A percentile compares a stretch with the other conserved stretches of the same genome.
Evolutionary conservation across 2,797 vertebrate genomes (phyloP).

Genomic region (Graptemys geographica): DNA sequence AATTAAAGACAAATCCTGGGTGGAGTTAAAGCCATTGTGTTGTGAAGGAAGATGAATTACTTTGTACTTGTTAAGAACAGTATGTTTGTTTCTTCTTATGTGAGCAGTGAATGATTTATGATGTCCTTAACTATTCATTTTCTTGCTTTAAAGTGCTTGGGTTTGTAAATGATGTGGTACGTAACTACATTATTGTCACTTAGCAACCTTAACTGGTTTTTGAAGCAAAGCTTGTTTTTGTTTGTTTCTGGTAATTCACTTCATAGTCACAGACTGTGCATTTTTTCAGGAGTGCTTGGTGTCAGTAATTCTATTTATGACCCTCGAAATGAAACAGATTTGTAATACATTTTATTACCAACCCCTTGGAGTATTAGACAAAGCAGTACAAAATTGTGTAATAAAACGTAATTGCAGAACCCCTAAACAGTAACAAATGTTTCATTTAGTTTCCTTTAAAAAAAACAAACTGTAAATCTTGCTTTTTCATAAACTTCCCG

Average conservation of each 20-base stretch:
- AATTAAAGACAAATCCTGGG: not conserved
- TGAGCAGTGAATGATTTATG: fast-evolving
- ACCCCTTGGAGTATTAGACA: not conserved
- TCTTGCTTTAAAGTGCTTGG: not conserved
- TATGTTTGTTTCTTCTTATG: not conserved
- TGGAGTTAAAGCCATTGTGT: fast-evolving
- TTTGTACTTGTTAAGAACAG: not conserved
- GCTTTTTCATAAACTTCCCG: not conserved
- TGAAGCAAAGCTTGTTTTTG: not conserved
- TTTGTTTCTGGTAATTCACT: not conserved
- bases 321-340: not conserved
- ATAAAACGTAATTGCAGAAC: not conserved
- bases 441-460: not conserved
- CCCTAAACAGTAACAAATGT: not conserved
- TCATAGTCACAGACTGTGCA: not conserved
- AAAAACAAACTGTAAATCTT: not conserved
- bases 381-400: not conserved
- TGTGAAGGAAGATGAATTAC: not conserved
- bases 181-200: not conserved
- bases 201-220: not conserved
- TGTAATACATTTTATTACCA: not conserved
- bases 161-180: not conserved
- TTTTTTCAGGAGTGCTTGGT: not conserved
- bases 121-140: fast-evolving
- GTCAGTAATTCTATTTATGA: not conserved